Base-by-base conservation (phyloP, 2,888 invertebrate genomes). In the Drosophila prolongata region DNA sequence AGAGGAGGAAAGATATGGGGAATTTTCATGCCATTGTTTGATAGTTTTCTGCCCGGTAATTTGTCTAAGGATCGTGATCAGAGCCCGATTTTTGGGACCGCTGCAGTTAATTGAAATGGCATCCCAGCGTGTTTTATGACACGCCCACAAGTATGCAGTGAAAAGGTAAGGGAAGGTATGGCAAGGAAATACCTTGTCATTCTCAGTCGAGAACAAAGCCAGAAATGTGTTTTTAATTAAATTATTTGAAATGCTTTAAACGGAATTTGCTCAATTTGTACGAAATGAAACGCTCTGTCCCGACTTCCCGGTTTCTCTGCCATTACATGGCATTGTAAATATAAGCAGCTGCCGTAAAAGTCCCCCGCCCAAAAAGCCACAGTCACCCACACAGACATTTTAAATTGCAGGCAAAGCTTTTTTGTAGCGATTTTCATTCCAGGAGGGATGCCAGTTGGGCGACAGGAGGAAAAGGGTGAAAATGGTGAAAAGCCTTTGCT, bases 81-180 rank as follows among this genome's bases (percentile, higher is more conserved):
- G 30, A 50, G 10, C 14, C 37, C 8, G 8, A 6, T 24, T 53
- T 50, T 14, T 38, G 49, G 24, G 46, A 70, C 65, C 67, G 53
- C 55, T 73, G 75, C 79, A 75, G 78, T 78, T 80, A 78, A 80
- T 80, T 84, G 75, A 81, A 81, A 79, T 76, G 76, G 77, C 69
- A 70, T 57, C 37, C 34, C 24, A n/a, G 56, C 53, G 47, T 56
- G 19, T 50, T 66, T 42, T 66, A 68, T 66, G 52, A 66, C 40
- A 27, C 30, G 35, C 67, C 77, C 80, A 38, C 57, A 84, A 64
- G 65, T 75, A 79, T 77, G 75, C 73, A 67, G 53, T 30, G 46
- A 16, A 24, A 35, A 8, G 30, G 30, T 30, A 9, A 8, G 9
- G 30, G 2, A 6, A 30, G 30, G 30, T 1, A 11, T 14, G 14